Evolutionary conservation across 2,888 invertebrate species (phyloP), one percentile per base, ranked within the genome.

Genomic region (Saturnia pavonia): DNA sequence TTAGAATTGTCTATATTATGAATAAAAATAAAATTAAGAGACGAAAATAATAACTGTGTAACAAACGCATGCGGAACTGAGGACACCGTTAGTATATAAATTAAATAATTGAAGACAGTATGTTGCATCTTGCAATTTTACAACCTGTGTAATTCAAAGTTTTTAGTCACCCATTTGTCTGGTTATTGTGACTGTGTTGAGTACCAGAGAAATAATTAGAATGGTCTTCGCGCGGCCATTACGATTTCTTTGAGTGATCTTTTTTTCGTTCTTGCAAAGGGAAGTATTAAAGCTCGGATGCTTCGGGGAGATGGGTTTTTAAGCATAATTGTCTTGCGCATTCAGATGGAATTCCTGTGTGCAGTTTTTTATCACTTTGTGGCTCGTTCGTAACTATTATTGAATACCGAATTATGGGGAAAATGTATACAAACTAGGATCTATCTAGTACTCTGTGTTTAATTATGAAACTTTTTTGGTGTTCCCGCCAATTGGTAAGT

Each of bases 311-410:
- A 65, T 65, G 65, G 40, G 40, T 65, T 34, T 65, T 65, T 40
- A 40, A 65, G 40, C 57, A n/a, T 65, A 65, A 65, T 65, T 40
- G 65, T 40, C 65, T 40, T 40, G 65, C 40, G 40, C 65, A 65
- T 40, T 65, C 40, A 65, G 11, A 40, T 40, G 65, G 65, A n/a
- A 65, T n/a, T 40, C 45, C 7, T 54, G 68, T 48, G 57, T 69
- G 70, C 42, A 67, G 69, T 69, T 60, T 54, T 60, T 60, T 27
- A 6, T 14, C 14, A 14, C 14, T 60, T 60, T 27, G 54, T 54
- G n/a, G 54, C 25, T 16, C 14, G 14, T 3, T 60, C 27, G 11
- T 60, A 25, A 1, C 25, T 25, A 57, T 54, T 9, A 9, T 54
- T 54, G n/a, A 9, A 54, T 54, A 22, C 19, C 0, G n/a, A 48